A percentile compares a stretch with the other conserved stretches of the same genome.
Conservation (phyloP, 2,113 vertebrate genomes). For the Orthochromis malagaraziensis region DNA sequence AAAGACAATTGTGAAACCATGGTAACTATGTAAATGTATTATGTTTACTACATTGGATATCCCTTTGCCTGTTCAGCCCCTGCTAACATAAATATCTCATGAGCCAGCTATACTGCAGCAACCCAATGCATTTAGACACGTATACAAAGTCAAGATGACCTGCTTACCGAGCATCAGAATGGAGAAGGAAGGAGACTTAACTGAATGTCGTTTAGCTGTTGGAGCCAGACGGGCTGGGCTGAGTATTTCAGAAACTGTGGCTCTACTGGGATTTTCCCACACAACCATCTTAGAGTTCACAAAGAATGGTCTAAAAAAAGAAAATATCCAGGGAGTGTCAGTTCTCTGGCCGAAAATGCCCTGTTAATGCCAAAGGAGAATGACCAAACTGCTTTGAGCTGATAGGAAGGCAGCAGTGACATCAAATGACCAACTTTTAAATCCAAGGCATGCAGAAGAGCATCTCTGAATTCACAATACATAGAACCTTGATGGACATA, state of each 20-base stretch:
- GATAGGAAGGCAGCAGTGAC: background rate
- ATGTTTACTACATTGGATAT: background rate
- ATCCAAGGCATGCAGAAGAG: background rate
- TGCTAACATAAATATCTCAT: background rate
- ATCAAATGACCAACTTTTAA: background rate
- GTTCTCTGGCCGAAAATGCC: background rate
- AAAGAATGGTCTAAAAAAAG: background rate
- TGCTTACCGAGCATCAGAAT: background rate
- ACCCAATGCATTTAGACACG: background rate
- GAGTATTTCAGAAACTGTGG: background rate
- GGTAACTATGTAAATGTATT: background rate
- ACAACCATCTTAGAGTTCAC: background rate
- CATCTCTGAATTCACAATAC: background rate
- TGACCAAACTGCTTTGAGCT: background rate
- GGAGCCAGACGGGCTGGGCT: background rate
- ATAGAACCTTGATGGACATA: background rate
- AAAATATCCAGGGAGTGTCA: background rate
- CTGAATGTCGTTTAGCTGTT: background rate
- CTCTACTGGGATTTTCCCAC: background rate
- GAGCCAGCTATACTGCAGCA: background rate
- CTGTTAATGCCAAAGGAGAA: background rate
- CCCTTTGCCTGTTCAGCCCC: background rate
- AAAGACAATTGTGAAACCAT: background rate
- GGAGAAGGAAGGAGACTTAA: background rate
- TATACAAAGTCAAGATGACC: background rate